phyloP scores from a whole-genome alignment of 2,797 vertebrate genomes.

The Fundulus diaphanus region DNA sequence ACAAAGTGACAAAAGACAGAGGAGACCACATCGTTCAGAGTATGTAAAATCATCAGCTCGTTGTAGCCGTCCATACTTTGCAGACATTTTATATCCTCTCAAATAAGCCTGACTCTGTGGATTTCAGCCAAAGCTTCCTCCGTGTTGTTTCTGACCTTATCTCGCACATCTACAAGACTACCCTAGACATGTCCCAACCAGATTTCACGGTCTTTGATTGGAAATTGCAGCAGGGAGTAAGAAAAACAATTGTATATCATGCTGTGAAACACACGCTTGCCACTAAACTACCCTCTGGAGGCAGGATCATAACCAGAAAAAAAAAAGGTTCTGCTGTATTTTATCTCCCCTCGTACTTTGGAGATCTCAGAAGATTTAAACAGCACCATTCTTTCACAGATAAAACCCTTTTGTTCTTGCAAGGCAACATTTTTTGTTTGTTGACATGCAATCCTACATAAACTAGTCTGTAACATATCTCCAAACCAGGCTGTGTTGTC shows the following conservation, averaged over 20 bases:
- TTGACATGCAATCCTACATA: slow-evolving; percentile 55
- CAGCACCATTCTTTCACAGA: slow-evolving; percentile 64
- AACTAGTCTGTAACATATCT: slow-evolving; percentile 52
- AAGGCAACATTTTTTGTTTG: slow-evolving; percentile 66
- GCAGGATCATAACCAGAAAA: slow-evolving; percentile 41
- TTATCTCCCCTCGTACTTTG: slow-evolving; percentile 57
- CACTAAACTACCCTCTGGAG: slow-evolving; percentile 37
- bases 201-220: slow-evolving; percentile 52
- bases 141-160: slow-evolving; percentile 30
- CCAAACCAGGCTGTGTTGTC: slow-evolving; percentile 41
- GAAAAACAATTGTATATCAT: slow-evolving; percentile 55
- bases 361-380: slow-evolving; percentile 65
- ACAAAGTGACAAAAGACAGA: neutral
- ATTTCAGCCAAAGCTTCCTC: slow-evolving; percentile 10
- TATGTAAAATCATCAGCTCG: neutral
- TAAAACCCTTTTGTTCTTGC: slow-evolving; percentile 60
- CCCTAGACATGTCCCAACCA: slow-evolving; percentile 50
- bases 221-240: slow-evolving; percentile 42
- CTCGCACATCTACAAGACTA: slow-evolving; percentile 27
- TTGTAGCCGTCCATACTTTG: neutral
- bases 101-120: slow-evolving; percentile 15
- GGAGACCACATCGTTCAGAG: neutral
- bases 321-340: slow-evolving; percentile 55
- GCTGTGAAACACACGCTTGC: slow-evolving; percentile 43
- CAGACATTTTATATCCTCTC: slow-evolving; percentile 55